These are phyloP conservation scores for Melipona bicolor DNA, from an alignment of 2,888 invertebrate genomes.

Conservation along the genomic window DNA sequence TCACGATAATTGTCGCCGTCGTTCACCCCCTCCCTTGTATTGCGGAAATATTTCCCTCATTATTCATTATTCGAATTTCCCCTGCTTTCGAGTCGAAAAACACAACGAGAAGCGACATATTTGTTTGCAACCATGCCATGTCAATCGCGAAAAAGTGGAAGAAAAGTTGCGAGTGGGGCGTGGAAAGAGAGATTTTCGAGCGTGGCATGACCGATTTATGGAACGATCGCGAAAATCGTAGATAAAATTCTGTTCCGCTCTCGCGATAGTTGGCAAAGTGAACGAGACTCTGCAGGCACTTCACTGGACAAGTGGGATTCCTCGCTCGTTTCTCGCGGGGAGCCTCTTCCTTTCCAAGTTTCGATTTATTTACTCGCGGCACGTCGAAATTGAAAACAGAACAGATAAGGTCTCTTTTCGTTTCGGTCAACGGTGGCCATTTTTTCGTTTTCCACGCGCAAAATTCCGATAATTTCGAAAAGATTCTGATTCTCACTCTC, in stretches of 20 bases:
- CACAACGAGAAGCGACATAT: no score
- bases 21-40: no score
- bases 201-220: constrained; percentile 37
- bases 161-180: not conserved
- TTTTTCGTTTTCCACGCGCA: not conserved
- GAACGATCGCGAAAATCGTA: constrained; percentile 45
- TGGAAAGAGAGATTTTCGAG: constrained; percentile 1
- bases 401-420: no score
- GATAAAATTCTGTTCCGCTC: constrained; percentile 50
- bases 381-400: constrained; percentile 43
- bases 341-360: constrained; percentile 72
- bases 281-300: constrained; percentile 77
- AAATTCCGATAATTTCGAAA: no score
- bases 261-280: constrained; percentile 54
- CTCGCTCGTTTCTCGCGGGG: constrained; percentile 60
- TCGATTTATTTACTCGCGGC: constrained; percentile 73
- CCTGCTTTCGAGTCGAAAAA: not conserved
- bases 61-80: not conserved
- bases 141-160: not conserved
- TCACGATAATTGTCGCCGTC: constrained; percentile 4
- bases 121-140: not conserved
- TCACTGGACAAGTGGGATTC: constrained; percentile 77
- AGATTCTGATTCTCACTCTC: no score
- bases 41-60: not conserved
- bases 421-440: not conserved